Evolutionary conservation across 1,140 invertebrate genomes (phyloP).

Genomic region (Monomorium pharaonis): DNA sequence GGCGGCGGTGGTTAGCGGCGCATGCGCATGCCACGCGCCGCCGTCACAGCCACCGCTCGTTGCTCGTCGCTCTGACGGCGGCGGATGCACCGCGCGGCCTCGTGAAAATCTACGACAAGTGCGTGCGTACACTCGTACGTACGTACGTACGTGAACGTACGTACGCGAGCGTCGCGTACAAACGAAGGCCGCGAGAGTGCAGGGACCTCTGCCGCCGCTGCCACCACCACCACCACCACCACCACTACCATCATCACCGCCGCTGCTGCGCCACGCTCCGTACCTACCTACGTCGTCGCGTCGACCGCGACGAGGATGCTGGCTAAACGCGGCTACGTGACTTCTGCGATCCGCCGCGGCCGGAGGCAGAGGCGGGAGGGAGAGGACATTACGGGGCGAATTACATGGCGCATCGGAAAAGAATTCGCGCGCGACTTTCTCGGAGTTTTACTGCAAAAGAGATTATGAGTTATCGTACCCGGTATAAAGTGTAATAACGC

Average conservation of each 20-base stretch:
- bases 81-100: constrained; percentile 45
- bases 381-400: constrained; percentile 38
- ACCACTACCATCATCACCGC: no score
- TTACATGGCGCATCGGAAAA: constrained; percentile 52
- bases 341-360: constrained; percentile 29
- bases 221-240: no score
- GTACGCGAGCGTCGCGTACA: constrained; percentile 38
- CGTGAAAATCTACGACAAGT: constrained; percentile 63
- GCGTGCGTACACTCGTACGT: constrained; percentile 29
- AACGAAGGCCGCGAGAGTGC: constrained; percentile 68
- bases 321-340: constrained; percentile 47
- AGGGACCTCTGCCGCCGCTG: constrained; percentile 52
- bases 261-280: not conserved
- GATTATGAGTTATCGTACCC: constrained; percentile 56
- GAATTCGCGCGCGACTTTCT: constrained; percentile 45
- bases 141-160: constrained; percentile 9
- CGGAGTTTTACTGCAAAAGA: constrained; percentile 32
- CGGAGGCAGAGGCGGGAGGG: not conserved
- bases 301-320: constrained; percentile 41
- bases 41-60: not conserved
- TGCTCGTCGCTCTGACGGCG: constrained; percentile 2
- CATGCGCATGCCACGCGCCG: constrained; percentile 59
- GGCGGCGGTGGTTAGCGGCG: constrained; percentile 24
- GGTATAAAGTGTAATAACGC: constrained; percentile 39
- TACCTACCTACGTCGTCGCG: not conserved